Percentiles rank a stretch among this genome's conserved stretches.
phyloP scores from a whole-genome alignment of 2,113 vertebrate species.

The Neodon shergylaensis region DNA sequence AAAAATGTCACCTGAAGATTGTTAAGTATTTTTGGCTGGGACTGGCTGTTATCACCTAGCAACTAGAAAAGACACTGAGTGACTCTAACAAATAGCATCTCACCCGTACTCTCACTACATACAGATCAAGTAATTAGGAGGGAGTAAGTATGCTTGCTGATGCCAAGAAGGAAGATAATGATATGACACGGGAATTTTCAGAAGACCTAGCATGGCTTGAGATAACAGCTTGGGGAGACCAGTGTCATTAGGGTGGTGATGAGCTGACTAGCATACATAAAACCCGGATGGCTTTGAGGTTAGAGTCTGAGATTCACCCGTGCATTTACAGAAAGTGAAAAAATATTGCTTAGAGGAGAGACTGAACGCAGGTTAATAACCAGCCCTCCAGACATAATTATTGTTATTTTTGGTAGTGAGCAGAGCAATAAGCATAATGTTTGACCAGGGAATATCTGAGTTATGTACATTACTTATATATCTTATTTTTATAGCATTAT shows the following conservation, averaged over 20 bases:
- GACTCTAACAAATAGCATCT: constrained; percentile 77
- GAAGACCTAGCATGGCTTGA: constrained; percentile 60
- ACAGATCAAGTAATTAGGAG: constrained; percentile 80
- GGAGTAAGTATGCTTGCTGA: constrained; percentile 63
- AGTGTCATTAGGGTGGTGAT: constrained; percentile 67
- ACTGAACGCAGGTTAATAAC: constrained; percentile 70
- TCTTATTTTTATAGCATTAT: constrained; percentile 69
- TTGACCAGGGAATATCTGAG: constrained; percentile 72
- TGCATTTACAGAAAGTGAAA: constrained; percentile 46
- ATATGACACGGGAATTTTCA: constrained; percentile 73
- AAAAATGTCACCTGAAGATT: constrained; percentile 83
- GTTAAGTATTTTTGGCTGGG: constrained; percentile 79
- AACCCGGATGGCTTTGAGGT: constrained; percentile 47
- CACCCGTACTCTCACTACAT: constrained; percentile 69
- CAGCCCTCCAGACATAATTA: constrained; percentile 69
- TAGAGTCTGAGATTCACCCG: background rate
- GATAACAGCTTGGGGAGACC: constrained; percentile 46
- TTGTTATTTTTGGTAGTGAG: constrained; percentile 63
- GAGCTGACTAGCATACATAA: constrained; percentile 60
- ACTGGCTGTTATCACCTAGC: constrained; percentile 75
- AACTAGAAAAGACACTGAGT: constrained; percentile 65
- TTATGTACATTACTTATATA: background rate
- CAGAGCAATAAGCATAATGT: constrained; percentile 77
- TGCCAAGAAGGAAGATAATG: constrained; percentile 68
- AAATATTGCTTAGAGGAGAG: constrained; percentile 61